Conservation (phyloP, 2,113 vertebrate genomes). For the Elachura formosa region DNA sequence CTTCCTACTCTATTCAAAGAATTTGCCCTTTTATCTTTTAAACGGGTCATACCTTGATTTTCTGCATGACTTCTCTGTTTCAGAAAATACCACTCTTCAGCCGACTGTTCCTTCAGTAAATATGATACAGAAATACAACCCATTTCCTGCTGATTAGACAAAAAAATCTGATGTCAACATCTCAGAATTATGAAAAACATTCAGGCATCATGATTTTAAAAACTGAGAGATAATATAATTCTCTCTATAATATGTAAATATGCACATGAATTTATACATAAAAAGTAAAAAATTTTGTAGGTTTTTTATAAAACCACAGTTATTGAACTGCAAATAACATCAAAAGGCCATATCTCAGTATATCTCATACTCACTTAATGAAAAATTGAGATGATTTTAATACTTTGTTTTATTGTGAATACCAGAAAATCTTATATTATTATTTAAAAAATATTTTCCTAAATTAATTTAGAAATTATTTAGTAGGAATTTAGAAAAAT, state of each 20-base stretch:
- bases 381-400: neutral
- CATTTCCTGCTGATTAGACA: conserved; percentile 2
- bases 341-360: neutral
- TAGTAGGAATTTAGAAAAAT: neutral
- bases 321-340: neutral
- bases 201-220: neutral
- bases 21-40: neutral
- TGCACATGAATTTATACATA: neutral
- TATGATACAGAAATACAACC: neutral
- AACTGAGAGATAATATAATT: neutral
- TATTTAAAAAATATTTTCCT: neutral
- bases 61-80: neutral
- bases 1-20: neutral
- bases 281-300: neutral
- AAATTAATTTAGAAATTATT: neutral
- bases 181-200: neutral
- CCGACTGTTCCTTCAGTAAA: neutral
- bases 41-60: neutral
- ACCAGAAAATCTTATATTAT: neutral
- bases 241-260: neutral
- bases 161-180: neutral
- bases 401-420: neutral
- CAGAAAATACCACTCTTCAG: neutral
- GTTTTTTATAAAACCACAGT: neutral
- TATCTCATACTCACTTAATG: neutral